Conservation (phyloP, 2,113 vertebrate species). For the Oreochromis tanganicae region DNA sequence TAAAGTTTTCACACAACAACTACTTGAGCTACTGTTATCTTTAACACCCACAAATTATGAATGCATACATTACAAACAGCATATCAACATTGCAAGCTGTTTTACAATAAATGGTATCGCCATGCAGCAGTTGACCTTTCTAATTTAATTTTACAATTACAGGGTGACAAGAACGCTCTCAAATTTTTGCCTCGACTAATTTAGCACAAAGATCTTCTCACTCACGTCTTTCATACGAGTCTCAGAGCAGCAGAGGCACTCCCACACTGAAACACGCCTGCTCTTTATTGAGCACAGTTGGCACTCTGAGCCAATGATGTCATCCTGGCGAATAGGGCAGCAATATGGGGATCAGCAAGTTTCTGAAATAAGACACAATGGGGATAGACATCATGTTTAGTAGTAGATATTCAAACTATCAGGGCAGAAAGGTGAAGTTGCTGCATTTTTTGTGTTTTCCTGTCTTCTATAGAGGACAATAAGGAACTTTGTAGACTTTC, state of each 20-base stretch:
- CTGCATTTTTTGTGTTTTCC: background rate
- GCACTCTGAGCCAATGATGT: conserved; percentile 63
- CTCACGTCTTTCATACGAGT: conserved; percentile 37
- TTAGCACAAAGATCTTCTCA: conserved; percentile 53
- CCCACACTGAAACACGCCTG: conserved; percentile 60
- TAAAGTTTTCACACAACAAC: background rate
- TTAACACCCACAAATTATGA: background rate
- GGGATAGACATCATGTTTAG: conserved; percentile 21
- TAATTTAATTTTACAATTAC: conserved; percentile 6
- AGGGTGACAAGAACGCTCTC: conserved; percentile 3
- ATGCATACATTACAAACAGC: background rate
- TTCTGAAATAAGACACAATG: conserved; percentile 49
- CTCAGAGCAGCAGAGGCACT: conserved; percentile 57
- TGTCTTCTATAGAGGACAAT: conserved; percentile 20
- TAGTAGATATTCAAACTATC: background rate
- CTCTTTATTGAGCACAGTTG: conserved; percentile 65
- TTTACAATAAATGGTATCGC: background rate
- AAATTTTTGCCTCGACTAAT: conserved; percentile 34
- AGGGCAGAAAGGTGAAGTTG: background rate
- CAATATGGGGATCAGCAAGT: conserved; percentile 63
- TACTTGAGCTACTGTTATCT: background rate
- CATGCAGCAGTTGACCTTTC: background rate
- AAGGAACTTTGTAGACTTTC: conserved; percentile 23
- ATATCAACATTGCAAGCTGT: background rate
- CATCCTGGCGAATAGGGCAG: conserved; percentile 60